Evolutionary conservation across 1,140 invertebrate species (phyloP).

Genomic region (Pogonognathellus flavescens): DNA sequence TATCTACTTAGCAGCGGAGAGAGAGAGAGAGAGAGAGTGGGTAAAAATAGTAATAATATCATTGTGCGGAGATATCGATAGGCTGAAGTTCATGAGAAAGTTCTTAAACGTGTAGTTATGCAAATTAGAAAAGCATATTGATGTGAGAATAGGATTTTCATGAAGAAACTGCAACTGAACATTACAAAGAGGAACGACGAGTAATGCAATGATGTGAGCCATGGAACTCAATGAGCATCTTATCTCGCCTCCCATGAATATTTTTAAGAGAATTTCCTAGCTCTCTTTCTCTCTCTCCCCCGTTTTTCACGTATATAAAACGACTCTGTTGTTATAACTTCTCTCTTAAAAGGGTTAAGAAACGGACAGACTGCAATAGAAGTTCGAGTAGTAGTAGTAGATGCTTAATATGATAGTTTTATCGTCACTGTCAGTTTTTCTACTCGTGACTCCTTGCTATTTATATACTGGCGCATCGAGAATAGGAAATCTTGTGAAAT

Average conservation of each 20-base stretch:
- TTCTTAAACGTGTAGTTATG: slow-evolving; percentile 34
- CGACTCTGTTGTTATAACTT: no score
- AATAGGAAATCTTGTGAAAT: slow-evolving; percentile 10
- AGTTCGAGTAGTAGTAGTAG: no score
- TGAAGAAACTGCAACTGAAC: background rate
- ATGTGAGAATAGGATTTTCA: slow-evolving; percentile 38
- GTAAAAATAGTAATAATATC: background rate
- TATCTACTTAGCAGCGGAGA: background rate
- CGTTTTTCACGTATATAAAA: background rate
- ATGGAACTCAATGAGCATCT: slow-evolving; percentile 22
- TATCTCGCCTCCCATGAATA: slow-evolving; percentile 36
- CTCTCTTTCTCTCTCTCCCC: background rate
- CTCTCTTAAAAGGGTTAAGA: no score
- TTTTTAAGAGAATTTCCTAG: slow-evolving; percentile 3
- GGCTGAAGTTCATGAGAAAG: slow-evolving; percentile 13
- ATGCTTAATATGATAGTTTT: no score
- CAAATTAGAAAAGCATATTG: slow-evolving; percentile 21
- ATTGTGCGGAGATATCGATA: background rate
- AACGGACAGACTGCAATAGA: no score
- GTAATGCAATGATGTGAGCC: background rate
- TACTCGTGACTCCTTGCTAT: background rate
- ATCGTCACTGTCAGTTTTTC: no score
- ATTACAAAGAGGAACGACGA: background rate
- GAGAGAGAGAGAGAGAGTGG: no score
- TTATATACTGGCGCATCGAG: background rate